phyloP scores from a whole-genome alignment of 2,888 invertebrate species.

The Scelioninae gen. 2 region DNA sequence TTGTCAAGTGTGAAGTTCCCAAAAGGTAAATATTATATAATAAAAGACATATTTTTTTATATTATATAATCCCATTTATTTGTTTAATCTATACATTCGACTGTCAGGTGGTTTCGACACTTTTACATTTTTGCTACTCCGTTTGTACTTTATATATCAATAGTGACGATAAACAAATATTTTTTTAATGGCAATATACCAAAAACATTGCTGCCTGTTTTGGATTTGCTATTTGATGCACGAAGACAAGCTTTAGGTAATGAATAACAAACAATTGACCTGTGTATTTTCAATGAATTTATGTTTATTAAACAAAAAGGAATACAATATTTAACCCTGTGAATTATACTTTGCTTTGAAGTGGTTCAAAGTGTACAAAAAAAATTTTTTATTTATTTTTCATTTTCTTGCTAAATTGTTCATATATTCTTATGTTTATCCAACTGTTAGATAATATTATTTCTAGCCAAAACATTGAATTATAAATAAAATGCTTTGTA shows the following conservation, averaged over 20 bases:
- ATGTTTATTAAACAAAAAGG: not conserved
- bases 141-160: conserved; percentile 76
- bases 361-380: no score
- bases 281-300: not conserved
- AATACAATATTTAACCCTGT: no score
- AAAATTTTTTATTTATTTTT: no score
- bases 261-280: conserved; percentile 5
- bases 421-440: no score
- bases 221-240: conserved; percentile 75
- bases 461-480: no score
- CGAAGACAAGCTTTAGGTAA: conserved; percentile 76
- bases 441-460: no score
- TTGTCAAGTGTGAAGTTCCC: conserved; percentile 80
- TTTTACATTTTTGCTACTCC: conserved; percentile 85
- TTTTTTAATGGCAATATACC: conserved; percentile 76
- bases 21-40: conserved; percentile 77
- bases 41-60: conserved; percentile 9
- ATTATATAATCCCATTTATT: not conserved
- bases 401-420: no score
- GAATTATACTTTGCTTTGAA: no score
- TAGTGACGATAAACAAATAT: conserved; percentile 77
- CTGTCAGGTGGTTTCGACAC: conserved; percentile 84
- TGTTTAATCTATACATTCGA: conserved; percentile 29
- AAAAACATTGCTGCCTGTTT: conserved; percentile 74
- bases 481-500: no score